Base-by-base conservation (phyloP, 2,888 invertebrate genomes). In the Oegoconia quadripuncta region DNA sequence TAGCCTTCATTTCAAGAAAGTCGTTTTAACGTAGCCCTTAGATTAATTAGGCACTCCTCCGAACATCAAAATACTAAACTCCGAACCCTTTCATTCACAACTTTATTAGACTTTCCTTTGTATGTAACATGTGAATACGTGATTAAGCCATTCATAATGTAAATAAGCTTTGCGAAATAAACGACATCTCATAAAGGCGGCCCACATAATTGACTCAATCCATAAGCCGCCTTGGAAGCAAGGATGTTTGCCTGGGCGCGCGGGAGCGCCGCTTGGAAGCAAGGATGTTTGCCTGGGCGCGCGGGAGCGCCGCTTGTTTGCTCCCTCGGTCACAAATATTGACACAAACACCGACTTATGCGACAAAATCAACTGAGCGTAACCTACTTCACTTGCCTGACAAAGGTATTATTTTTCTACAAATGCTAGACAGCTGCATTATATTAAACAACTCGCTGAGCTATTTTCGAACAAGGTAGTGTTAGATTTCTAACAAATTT, bases 241-340 rank as follows among this genome's bases (percentile, higher is more conserved):
- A 29, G 59, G 57, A 51, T 75, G 73, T 77, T 76, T 74, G 48
- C 58, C 38, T 42, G 55, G 20, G n/a, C 25, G 12, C 4, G n/a
- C 8, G 3, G 8, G 9, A 5, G 1, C 29, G 16, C 25, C 49
- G 52, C 55, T 64, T 49, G 47, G 52, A 46, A 53, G 50, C 47
- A 56, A 29, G 59, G 57, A 51, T 75, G 73, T 77, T 76, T 74
- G 48, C 58, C 38, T 42, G 55, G 20, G n/a, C 25, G 12, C 4
- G n/a, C 8, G 3, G 8, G 59, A 52, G 59, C 54, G 54, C 58
- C 58, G 46, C 34, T 52, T 62, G 65, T 64, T 66, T 55, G 57
- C 49, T 46, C 16, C 44, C 59, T 50, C 64, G 48, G 50, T 51
- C 55, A 53, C 74, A 72, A 80, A 79, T 79, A 80, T 80, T 81